phyloP scores from a whole-genome alignment of 2,113 vertebrate species.

The Heloderma charlesbogerti region DNA sequence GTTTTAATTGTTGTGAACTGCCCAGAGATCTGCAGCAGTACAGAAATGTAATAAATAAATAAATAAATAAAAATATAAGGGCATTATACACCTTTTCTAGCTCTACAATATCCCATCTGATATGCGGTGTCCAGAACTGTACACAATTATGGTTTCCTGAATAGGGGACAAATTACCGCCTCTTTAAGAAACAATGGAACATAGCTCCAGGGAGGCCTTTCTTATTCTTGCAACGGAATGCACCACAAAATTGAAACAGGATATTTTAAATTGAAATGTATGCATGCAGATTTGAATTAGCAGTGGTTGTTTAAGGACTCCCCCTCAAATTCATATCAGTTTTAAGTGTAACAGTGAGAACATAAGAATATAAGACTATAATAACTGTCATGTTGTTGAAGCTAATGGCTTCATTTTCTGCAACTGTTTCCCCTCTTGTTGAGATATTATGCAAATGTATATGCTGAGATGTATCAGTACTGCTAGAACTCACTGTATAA shows the following conservation, averaged over 20 bases:
- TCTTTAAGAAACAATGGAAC: neutral
- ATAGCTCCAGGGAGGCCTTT: neutral
- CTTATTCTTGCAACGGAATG: neutral
- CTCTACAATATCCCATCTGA: no score
- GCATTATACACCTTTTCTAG: no score
- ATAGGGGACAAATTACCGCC: neutral
- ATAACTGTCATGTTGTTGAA: neutral
- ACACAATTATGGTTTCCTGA: neutral
- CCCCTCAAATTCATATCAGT: neutral
- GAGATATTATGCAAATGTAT: neutral
- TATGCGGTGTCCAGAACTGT: no score
- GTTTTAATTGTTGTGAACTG: no score
- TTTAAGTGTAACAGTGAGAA: neutral
- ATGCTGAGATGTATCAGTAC: neutral
- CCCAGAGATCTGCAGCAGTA: no score
- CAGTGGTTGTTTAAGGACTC: neutral
- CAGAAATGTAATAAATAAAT: no score
- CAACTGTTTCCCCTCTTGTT: neutral
- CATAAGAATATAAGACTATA: neutral
- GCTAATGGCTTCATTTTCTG: no score
- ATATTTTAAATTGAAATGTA: neutral
- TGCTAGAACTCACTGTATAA: neutral
- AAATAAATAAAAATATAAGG: no score
- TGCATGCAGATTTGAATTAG: neutral
- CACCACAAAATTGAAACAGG: neutral